phyloP scores from a whole-genome alignment of 2,113 vertebrate species.

The Miniopterus natalensis region DNA sequence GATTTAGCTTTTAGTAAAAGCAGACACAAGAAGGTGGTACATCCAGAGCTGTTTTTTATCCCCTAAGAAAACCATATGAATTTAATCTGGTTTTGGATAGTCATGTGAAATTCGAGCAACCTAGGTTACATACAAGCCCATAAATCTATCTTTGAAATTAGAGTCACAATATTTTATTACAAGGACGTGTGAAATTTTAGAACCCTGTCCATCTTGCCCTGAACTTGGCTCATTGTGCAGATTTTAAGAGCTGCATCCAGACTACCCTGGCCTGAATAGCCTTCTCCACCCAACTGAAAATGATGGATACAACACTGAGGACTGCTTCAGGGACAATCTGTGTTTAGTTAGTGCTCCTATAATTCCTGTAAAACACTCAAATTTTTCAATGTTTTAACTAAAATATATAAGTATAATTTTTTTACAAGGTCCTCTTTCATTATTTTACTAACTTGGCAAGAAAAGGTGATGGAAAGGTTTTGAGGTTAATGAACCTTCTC shows the following conservation, averaged over 20 bases:
- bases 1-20: constrained; percentile 68
- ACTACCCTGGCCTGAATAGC: background rate
- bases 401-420: background rate
- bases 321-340: background rate
- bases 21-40: constrained; percentile 19
- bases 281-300: constrained; percentile 7
- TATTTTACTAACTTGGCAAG: constrained; percentile 14
- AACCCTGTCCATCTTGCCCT: background rate
- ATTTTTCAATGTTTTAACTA: background rate
- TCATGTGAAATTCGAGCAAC: constrained; percentile 69
- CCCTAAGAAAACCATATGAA: constrained; percentile 58
- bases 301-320: background rate
- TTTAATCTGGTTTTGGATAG: constrained; percentile 58
- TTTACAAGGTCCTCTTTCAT: background rate
- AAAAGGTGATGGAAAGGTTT: background rate
- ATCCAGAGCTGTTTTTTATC: constrained; percentile 24
- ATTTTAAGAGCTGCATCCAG: background rate
- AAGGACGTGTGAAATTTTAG: constrained; percentile 74
- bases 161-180: constrained; percentile 67
- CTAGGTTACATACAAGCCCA: constrained; percentile 54
- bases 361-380: background rate
- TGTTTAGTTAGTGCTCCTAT: background rate
- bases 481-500: background rate
- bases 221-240: background rate
- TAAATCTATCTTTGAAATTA: constrained; percentile 81